These are phyloP conservation scores for Suncus etruscus DNA, from an alignment of 2,113 vertebrate species.

Conservation along the genomic window DNA sequence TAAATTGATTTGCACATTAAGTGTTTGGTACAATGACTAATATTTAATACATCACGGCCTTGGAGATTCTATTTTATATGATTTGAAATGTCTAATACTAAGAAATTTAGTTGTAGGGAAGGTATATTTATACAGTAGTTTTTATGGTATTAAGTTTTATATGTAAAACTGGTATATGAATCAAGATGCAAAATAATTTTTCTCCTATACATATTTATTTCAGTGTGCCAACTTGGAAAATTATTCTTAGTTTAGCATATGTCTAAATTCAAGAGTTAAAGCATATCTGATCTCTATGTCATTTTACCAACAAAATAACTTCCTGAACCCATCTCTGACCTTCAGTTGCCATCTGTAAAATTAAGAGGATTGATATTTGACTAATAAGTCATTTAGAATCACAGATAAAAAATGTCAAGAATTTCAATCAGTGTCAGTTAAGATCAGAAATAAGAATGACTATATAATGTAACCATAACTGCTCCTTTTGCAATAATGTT, in stretches of 20 bases:
- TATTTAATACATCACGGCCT: slow-evolving; percentile 32
- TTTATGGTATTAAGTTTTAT: slow-evolving; percentile 44
- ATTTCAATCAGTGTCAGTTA: background rate
- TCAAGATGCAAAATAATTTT: slow-evolving; percentile 16
- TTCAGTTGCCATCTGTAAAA: slow-evolving; percentile 11
- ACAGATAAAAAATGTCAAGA: background rate
- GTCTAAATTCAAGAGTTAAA: background rate
- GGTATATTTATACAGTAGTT: background rate
- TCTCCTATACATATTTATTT: background rate
- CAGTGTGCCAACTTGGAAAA: background rate
- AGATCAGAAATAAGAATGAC: background rate
- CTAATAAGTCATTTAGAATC: background rate
- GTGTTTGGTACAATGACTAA: background rate
- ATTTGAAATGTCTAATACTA: slow-evolving; percentile 23
- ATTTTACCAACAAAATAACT: background rate
- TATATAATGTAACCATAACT: background rate
- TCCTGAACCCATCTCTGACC: background rate
- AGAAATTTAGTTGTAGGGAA: slow-evolving; percentile 11
- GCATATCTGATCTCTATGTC: slow-evolving; percentile 25
- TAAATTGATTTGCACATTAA: slow-evolving; percentile 45
- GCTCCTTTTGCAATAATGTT: background rate
- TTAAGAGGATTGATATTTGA: slow-evolving; percentile 10
- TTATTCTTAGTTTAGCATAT: background rate
- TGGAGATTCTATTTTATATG: slow-evolving; percentile 49
- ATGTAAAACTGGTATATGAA: slow-evolving; percentile 13